These are phyloP conservation scores for Macrotis lagotis DNA, from an alignment of 2,113 vertebrate genomes.

Conservation along the genomic window DNA sequence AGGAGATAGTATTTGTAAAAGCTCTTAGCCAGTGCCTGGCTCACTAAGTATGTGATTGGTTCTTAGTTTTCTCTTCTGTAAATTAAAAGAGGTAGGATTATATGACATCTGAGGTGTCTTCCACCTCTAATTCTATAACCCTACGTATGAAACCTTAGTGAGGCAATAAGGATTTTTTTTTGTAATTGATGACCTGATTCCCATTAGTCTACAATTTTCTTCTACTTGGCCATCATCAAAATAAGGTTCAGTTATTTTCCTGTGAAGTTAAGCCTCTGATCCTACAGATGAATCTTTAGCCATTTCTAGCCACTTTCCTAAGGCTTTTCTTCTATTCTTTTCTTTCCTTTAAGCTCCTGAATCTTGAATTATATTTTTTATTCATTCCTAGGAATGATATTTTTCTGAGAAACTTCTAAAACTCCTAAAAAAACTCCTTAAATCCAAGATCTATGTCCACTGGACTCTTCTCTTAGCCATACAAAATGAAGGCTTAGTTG, in stretches of 20 bases:
- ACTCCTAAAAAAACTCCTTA: background rate
- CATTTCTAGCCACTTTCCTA: background rate
- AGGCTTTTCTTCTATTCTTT: conserved; percentile 7
- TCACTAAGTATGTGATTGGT: background rate
- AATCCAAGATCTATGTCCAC: background rate
- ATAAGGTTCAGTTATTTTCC: background rate
- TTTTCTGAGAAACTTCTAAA: conserved; percentile 25
- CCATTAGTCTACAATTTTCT: background rate
- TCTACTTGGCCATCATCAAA: conserved; percentile 1
- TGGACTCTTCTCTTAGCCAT: background rate
- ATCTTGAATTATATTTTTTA: conserved; percentile 24
- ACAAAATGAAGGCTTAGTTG: background rate
- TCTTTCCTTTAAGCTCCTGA: background rate
- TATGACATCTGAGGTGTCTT: background rate
- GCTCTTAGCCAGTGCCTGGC: background rate
- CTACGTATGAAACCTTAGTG: background rate
- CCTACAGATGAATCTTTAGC: background rate
- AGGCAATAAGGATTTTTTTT: background rate
- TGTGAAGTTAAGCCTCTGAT: conserved; percentile 16
- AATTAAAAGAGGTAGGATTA: background rate
- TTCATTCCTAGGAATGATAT: conserved; percentile 13
- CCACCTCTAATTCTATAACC: background rate
- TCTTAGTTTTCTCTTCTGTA: background rate
- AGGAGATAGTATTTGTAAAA: background rate
- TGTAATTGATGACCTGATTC: background rate